These are phyloP conservation scores for Ictidomys tridecemlineatus DNA, from an alignment of 2,113 vertebrate species.

Conservation along the genomic window DNA sequence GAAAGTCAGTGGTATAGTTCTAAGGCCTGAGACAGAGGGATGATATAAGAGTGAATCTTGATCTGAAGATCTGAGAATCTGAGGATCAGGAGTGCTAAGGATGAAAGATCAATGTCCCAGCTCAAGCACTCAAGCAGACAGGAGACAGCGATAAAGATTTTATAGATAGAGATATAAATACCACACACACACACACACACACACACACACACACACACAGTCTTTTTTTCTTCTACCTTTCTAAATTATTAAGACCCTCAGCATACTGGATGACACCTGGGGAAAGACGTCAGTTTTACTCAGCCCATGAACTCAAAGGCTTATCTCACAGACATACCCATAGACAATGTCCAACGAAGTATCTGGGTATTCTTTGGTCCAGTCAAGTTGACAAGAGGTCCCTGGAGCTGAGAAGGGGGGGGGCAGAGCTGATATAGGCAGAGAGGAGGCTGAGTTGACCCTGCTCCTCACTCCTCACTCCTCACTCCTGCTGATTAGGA, in stretches of 20 bases:
- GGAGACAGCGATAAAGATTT: neutral
- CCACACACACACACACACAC: too few species aligned
- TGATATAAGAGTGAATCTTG: neutral
- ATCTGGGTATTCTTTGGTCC: neutral
- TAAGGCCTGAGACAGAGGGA: neutral
- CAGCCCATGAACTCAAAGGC: neutral
- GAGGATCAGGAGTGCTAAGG: neutral
- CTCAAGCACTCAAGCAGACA: neutral
- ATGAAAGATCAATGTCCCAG: neutral
- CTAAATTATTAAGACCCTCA: neutral
- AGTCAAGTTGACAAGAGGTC: neutral
- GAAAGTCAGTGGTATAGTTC: neutral
- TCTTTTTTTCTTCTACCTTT: neutral
- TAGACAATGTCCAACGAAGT: neutral
- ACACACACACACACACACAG: too few species aligned
- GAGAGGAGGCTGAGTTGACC: fast-evolving
- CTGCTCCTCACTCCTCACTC: too few species aligned
- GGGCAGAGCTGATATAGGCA: neutral
- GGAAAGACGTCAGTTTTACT: too few species aligned
- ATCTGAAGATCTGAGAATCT: neutral
- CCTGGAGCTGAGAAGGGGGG: neutral
- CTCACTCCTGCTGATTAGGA: neutral
- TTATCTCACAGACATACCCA: too few species aligned
- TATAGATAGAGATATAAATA: neutral
- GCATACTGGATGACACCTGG: too few species aligned